These are phyloP conservation scores for Hystrix brachyura DNA, from an alignment of 2,113 vertebrate species.

Conservation along the genomic window DNA sequence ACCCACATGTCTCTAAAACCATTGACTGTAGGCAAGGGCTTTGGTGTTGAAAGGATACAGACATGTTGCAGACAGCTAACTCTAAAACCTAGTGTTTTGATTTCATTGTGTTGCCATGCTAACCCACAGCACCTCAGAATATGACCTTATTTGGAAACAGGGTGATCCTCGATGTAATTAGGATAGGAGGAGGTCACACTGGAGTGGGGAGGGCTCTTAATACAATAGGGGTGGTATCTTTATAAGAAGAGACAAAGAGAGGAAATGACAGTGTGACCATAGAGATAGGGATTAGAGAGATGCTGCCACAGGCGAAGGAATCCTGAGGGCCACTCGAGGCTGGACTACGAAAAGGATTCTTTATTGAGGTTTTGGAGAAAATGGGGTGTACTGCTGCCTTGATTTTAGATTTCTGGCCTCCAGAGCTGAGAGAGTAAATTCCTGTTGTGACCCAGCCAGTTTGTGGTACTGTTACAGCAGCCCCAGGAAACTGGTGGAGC, in stretches of 20 bases:
- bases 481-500: neutral
- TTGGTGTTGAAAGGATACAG: neutral
- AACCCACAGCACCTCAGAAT: neutral
- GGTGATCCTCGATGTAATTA: neutral
- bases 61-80: neutral
- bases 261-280: neutral
- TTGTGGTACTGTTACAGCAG: neutral
- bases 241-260: neutral
- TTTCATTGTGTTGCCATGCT: neutral
- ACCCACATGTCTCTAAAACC: neutral
- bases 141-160: neutral
- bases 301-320: neutral
- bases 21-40: neutral
- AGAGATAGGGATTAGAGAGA: neutral
- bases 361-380: neutral
- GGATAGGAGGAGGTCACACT: neutral
- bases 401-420: neutral
- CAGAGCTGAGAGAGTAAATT: neutral
- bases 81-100: neutral
- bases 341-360: neutral
- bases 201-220: neutral
- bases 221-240: neutral
- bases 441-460: neutral
- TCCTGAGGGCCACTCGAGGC: rapidly evolving
- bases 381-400: rapidly evolving